Percentiles rank a stretch among this genome's conserved stretches.
phyloP scores from a whole-genome alignment of 2,113 vertebrate genomes.

The Phyllostomus discolor region DNA sequence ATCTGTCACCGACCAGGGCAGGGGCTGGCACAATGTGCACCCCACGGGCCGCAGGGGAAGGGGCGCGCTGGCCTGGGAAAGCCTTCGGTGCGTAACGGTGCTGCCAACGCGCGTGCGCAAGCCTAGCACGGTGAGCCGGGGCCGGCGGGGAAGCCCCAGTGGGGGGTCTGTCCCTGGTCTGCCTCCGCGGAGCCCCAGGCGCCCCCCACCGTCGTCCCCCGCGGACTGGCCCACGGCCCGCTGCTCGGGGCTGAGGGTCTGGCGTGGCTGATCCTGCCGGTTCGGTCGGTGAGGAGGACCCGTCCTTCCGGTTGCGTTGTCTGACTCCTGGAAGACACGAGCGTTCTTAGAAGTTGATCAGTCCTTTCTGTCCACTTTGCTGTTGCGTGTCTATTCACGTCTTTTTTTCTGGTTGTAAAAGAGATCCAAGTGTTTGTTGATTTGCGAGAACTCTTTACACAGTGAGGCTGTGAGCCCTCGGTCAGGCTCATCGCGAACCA shows the following conservation, averaged over 20 bases:
- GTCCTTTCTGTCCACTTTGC: not conserved
- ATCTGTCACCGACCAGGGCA: not conserved
- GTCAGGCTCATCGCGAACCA: not conserved
- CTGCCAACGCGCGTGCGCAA: no score
- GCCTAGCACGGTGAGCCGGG: no score
- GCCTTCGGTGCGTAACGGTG: no score
- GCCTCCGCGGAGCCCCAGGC: fast-evolving
- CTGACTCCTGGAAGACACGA: not conserved
- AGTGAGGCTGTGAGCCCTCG: not conserved
- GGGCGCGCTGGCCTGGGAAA: no score
- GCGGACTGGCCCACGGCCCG: fast-evolving
- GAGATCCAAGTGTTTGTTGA: not conserved
- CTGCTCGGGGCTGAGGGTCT: fast-evolving
- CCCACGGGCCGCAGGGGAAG: no score
- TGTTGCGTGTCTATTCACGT: not conserved
- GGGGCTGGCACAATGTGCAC: no score
- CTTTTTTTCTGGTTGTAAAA: not conserved
- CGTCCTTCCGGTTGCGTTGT: not conserved
- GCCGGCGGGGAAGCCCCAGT: no score
- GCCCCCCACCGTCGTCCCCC: fast-evolving
- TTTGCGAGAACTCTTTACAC: not conserved
- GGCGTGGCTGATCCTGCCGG: not conserved
- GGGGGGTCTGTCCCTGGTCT: no score
- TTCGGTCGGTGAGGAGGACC: not conserved
- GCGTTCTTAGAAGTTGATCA: not conserved